Conservation (phyloP, 2,888 invertebrate species). For the Ectropis crepuscularia region DNA sequence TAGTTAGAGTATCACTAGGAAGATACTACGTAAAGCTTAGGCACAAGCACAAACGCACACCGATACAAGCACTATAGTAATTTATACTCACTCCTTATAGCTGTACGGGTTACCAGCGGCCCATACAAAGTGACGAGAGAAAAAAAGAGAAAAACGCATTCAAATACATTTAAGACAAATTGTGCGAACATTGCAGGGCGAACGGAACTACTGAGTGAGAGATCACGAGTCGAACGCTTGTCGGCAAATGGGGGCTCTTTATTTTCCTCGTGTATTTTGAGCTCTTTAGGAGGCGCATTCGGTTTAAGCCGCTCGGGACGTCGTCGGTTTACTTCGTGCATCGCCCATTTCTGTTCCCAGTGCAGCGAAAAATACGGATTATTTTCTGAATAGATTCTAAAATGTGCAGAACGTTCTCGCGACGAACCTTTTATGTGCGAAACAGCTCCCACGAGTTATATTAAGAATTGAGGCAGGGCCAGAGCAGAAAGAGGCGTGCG, state of each 20-base stretch:
- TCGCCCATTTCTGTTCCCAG: constrained; percentile 74
- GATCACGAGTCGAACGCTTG: constrained; percentile 84
- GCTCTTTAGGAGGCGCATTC: constrained; percentile 77
- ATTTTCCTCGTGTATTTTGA: constrained; percentile 80
- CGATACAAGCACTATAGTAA: constrained; percentile 85
- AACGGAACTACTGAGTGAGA: constrained; percentile 85
- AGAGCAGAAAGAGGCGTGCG: constrained; percentile 64
- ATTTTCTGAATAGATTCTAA: constrained; percentile 54
- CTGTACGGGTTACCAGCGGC: constrained; percentile 88
- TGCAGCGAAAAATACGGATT: constrained; percentile 57
- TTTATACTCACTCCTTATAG: constrained; percentile 88
- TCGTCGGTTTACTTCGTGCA: constrained; percentile 67
- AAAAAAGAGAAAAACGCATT: constrained; percentile 86
- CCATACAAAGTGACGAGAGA: constrained; percentile 88
- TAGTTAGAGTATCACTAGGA: constrained; percentile 70
- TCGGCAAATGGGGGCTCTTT: constrained; percentile 75
- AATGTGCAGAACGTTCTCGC: constrained; percentile 43
- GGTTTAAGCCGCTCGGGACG: constrained; percentile 76
- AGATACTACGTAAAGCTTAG: constrained; percentile 78
- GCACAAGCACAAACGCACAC: constrained; percentile 84
- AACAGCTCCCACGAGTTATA: constrained; percentile 39
- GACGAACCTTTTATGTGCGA: constrained; percentile 39
- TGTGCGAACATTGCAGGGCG: constrained; percentile 85
- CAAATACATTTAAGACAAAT: constrained; percentile 85
- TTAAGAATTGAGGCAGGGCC: constrained; percentile 33